Percentiles rank a stretch among this genome's conserved stretches.
phyloP scores from a whole-genome alignment of 2,113 vertebrate genomes.

The Agelaius tricolor region DNA sequence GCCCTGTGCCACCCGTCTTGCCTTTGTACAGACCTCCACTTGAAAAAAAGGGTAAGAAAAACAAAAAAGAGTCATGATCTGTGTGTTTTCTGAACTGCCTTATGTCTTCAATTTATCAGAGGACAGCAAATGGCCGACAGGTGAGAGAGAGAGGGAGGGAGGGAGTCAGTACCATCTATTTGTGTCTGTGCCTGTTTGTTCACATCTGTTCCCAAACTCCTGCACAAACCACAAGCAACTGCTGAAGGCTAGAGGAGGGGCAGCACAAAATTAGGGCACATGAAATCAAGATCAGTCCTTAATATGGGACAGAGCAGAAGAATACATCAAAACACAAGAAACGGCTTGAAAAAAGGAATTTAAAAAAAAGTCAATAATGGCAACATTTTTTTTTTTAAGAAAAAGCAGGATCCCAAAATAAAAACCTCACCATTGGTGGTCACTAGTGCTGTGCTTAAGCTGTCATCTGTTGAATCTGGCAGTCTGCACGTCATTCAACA shows the following conservation, averaged over 20 bases:
- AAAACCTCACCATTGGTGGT: slow-evolving; percentile 43
- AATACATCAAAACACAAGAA: not conserved
- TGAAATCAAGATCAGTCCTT: not conserved
- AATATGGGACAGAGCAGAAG: not conserved
- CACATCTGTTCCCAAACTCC: slow-evolving; percentile 19
- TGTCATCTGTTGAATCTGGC: slow-evolving; percentile 74
- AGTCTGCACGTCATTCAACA: slow-evolving; percentile 55
- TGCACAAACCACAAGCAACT: not conserved
- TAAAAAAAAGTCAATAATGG: not conserved
- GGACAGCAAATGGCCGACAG: slow-evolving; percentile 20
- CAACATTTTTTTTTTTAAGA: not conserved
- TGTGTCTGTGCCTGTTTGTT: not conserved
- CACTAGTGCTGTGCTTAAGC: slow-evolving; percentile 38
- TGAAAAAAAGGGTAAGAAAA: not conserved
- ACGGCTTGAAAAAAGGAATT: not conserved
- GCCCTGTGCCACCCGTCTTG: rapidly evolving
- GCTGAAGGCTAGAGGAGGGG: not conserved
- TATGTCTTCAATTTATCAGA: not conserved
- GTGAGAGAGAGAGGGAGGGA: not conserved
- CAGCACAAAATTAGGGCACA: not conserved
- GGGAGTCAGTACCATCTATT: not conserved
- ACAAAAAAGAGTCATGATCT: not conserved
- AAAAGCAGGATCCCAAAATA: slow-evolving; percentile 45
- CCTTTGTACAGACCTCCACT: not conserved
- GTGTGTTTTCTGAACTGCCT: not conserved